Conservation (phyloP, 1,140 invertebrate species). For the Acromyrmex charruanus region DNA sequence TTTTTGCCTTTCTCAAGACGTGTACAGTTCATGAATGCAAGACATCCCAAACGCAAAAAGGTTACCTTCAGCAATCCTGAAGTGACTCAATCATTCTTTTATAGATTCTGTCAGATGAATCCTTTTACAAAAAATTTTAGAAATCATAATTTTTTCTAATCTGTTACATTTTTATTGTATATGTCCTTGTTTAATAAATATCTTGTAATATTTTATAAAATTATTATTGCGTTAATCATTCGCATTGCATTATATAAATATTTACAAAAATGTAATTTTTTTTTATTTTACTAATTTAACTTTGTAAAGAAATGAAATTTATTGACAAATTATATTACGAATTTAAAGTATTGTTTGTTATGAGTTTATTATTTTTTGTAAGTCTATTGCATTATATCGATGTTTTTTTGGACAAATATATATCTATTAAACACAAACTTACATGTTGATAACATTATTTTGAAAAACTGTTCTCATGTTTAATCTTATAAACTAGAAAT, state of each 20-base stretch:
- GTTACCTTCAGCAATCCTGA: constrained; percentile 78
- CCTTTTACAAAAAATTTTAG: constrained; percentile 26
- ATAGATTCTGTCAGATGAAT: constrained; percentile 61
- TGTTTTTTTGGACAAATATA: not conserved
- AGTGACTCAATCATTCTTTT: constrained; percentile 76
- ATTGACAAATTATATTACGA: not conserved
- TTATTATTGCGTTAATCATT: not conserved
- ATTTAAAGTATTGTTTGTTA: not conserved
- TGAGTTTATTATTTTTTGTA: not conserved
- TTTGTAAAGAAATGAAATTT: not conserved
- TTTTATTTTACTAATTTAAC: constrained; percentile 2
- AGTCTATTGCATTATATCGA: not conserved
- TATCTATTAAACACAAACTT: not conserved
- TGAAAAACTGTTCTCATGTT: not conserved
- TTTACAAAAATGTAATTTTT: not conserved
- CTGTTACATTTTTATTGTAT: not conserved
- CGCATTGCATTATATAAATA: not conserved
- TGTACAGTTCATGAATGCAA: not conserved
- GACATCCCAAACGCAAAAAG: constrained; percentile 20
- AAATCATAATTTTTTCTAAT: constrained; percentile 4
- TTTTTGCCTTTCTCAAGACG: not conserved
- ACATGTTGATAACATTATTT: not conserved
- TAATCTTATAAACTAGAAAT: not conserved
- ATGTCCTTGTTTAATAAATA: constrained; percentile 39
- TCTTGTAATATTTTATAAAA: constrained; percentile 15